Conservation (phyloP, 2,888 invertebrate species). For the Eumacrocentrus americanus region DNA sequence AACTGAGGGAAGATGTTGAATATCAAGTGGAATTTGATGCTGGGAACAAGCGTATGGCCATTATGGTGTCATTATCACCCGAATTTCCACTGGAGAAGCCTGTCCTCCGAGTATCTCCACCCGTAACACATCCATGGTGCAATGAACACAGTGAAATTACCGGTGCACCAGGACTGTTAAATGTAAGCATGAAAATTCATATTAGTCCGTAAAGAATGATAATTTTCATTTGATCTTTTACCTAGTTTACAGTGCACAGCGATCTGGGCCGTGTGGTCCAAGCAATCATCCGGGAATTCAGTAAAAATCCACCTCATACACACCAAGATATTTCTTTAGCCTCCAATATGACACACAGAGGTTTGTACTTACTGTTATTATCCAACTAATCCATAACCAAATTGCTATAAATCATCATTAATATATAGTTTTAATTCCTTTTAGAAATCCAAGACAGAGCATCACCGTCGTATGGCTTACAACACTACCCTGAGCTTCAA, state of each 20-base stretch:
- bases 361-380: conserved; percentile 39
- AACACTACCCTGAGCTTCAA: conserved; percentile 51
- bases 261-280: conserved; percentile 82
- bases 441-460: conserved; percentile 53
- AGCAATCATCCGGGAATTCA: conserved; percentile 79
- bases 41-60: conserved; percentile 69
- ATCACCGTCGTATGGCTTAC: conserved; percentile 53
- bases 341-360: conserved; percentile 48
- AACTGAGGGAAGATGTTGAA: conserved; percentile 73
- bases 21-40: conserved; percentile 75
- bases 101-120: conserved; percentile 70
- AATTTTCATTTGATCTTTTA: conserved; percentile 13
- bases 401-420: not conserved
- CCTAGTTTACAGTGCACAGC: conserved; percentile 75
- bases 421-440: conserved; percentile 53
- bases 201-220: not conserved
- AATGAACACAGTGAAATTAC: conserved; percentile 73
- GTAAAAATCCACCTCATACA: conserved; percentile 68
- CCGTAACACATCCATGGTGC: conserved; percentile 76
- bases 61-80: conserved; percentile 71
- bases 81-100: conserved; percentile 82
- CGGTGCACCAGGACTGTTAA: conserved; percentile 77
- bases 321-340: conserved; percentile 53
- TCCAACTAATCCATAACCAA: not conserved
- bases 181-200: conserved; percentile 61